Base-by-base conservation (phyloP, 1,140 invertebrate species). In the Globodera rostochiensis region DNA sequence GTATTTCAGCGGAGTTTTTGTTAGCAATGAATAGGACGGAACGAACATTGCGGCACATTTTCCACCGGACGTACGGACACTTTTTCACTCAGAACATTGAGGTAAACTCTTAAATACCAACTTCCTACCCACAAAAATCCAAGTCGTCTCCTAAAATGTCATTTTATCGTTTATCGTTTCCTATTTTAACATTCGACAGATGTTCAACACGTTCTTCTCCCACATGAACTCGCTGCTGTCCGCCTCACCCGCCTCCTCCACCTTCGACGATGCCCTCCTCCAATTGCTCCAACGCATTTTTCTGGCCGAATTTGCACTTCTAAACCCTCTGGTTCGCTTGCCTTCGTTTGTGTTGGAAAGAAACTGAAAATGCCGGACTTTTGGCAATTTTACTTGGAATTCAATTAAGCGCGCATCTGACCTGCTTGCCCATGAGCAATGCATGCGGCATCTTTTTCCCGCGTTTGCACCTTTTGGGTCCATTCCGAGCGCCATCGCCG, bases 281-380 rank as follows among this genome's bases (percentile, higher is more conserved):
- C 74, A 70, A 80, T 70, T 80, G 21, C 71, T 80, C 75, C 70
- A 79, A 13, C 60, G 75, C n/a, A 74, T 80, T 49, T 74, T 57
- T 66, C 47, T 80, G 21, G 66, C 57, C 49, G 79, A 80, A 79
- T 80, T 80, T 25, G 70, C 45, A 57, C 36, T 80, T 13, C 76
- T 80, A 6, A 80, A 80, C 69, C 79, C 79, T 25, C 13, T 80
- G 57, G 79, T 80, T 4, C 15, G n/a, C 47, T 19, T 45, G 25
- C 45, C 13, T 46, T 13, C 50, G 36, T 36, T 36, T 36, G 36
- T 36, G 36, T 36, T 36, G 15, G 57, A 13, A 19, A n/a, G n/a
- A n/a, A n/a, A n/a, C n/a, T n/a, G n/a, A n/a, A n/a, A n/a, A n/a
- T n/a, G n/a, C n/a, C n/a, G n/a, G n/a, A n/a, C n/a, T n/a, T n/a